Evolutionary conservation across 2,888 invertebrate genomes (phyloP).

Genomic region (Pemphredon lugubris): DNA sequence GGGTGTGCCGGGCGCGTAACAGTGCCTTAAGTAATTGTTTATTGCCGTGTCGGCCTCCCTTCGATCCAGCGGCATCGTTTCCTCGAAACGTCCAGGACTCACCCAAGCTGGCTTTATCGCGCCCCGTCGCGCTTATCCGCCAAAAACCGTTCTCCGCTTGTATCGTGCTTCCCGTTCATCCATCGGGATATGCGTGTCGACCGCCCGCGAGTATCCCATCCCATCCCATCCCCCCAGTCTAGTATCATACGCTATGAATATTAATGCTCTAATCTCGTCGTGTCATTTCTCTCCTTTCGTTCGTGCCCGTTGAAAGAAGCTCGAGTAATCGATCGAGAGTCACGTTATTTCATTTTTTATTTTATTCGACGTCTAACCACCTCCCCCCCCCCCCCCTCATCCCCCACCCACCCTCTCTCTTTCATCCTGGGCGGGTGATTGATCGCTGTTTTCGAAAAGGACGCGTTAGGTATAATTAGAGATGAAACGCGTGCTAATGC

Average conservation of each 20-base stretch:
- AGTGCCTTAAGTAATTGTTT: conserved; percentile 80
- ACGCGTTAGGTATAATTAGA: too few relatives aligned
- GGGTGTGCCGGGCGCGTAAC: conserved; percentile 78
- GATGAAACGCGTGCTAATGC: too few relatives aligned
- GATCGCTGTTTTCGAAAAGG: too few relatives aligned
- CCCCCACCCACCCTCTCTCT: too few relatives aligned
- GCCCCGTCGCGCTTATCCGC: conserved; percentile 40
- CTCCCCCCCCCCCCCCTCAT: too few relatives aligned
- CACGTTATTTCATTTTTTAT: too few relatives aligned
- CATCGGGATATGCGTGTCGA: conserved; percentile 45
- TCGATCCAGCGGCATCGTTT: conserved; percentile 60
- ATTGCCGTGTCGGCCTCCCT: conserved; percentile 71
- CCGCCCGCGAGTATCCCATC: conserved; percentile 18
- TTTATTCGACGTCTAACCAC: too few relatives aligned
- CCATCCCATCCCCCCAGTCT: background rate
- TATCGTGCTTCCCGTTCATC: conserved; percentile 45
- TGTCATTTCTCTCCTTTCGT: too few relatives aligned
- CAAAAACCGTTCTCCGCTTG: conserved; percentile 13
- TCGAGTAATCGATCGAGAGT: too few relatives aligned
- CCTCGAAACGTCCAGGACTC: conserved; percentile 62
- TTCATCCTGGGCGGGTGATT: too few relatives aligned
- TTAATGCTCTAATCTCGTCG: too few relatives aligned
- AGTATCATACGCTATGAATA: background rate
- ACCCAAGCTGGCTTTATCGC: conserved; percentile 49
- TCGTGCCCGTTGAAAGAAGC: too few relatives aligned